Evolutionary conservation across 64 coral and sea anemone genomes (phyloP).

Genomic region (Montipora sp.): DNA sequence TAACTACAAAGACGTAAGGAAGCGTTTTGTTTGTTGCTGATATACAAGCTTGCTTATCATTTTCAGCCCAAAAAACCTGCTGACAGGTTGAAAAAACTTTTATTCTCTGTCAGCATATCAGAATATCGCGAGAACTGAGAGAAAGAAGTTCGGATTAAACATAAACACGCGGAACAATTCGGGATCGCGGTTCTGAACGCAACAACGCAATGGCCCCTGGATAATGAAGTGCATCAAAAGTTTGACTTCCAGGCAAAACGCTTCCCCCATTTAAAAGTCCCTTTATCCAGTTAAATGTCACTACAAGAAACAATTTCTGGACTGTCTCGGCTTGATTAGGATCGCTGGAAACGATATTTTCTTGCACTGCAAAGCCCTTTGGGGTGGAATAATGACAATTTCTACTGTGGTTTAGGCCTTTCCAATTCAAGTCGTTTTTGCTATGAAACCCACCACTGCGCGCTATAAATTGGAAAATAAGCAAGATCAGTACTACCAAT

Average conservation of each 20-base stretch:
- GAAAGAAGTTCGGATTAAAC: background rate
- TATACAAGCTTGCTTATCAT: background rate
- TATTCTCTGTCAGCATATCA: conserved; percentile 5
- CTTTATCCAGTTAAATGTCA: background rate
- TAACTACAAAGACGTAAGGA: background rate
- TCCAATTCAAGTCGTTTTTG: too few relatives aligned
- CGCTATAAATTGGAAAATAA: background rate
- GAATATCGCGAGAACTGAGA: background rate
- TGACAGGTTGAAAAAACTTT: conserved; percentile 15
- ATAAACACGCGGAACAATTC: conserved; percentile 15
- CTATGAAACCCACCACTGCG: background rate
- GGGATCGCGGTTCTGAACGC: background rate
- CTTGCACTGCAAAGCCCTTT: background rate
- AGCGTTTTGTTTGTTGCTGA: conserved; percentile 4
- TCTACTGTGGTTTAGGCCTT: too few relatives aligned
- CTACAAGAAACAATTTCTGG: background rate
- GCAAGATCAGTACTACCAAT: background rate
- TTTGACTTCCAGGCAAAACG: background rate
- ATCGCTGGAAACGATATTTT: background rate
- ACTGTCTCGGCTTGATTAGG: background rate
- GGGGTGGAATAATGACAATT: background rate
- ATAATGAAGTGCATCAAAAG: background rate
- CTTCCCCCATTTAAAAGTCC: background rate
- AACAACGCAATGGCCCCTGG: background rate
- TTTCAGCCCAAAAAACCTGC: background rate